Evolutionary conservation across 1,140 invertebrate species (phyloP).

Genomic region (Listronotus oregonensis): DNA sequence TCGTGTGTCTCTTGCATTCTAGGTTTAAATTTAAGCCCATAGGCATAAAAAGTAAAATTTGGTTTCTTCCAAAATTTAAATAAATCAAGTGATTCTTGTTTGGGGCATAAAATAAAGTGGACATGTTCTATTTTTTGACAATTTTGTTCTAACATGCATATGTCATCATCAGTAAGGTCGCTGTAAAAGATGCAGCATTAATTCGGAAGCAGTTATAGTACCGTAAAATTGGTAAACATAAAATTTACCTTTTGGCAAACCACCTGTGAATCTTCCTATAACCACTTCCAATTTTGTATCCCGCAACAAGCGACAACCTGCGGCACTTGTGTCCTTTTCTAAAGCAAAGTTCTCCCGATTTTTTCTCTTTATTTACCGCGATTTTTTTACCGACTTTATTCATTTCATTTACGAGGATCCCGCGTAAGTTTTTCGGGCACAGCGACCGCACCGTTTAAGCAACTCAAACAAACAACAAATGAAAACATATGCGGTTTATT

Average conservation of each 20-base stretch:
- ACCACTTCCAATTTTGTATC: slow-evolving; percentile 8
- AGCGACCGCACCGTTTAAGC: slow-evolving; percentile 16
- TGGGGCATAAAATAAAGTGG: too few relatives aligned
- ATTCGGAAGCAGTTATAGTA: slow-evolving; percentile 1
- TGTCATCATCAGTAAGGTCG: not conserved
- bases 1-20: too few relatives aligned
- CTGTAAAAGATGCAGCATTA: not conserved
- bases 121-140: too few relatives aligned
- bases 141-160: too few relatives aligned
- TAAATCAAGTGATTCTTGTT: too few relatives aligned
- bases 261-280: slow-evolving; percentile 18
- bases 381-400: slow-evolving; percentile 9
- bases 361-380: slow-evolving; percentile 5
- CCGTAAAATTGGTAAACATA: not conserved
- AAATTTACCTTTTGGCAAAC: slow-evolving; percentile 19
- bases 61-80: too few relatives aligned
- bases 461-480: slow-evolving; percentile 26
- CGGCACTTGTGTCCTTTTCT: slow-evolving; percentile 8
- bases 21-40: too few relatives aligned
- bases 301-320: not conserved
- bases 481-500: slow-evolving; percentile 24
- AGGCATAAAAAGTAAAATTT: too few relatives aligned
- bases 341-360: not conserved
- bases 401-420: slow-evolving; percentile 21
- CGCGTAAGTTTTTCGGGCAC: slow-evolving; percentile 18